Percentiles rank a stretch among this genome's conserved stretches.
Evolutionary conservation across 2,797 vertebrate species (phyloP).

Genomic region (Lycodopsis pacificus): DNA sequence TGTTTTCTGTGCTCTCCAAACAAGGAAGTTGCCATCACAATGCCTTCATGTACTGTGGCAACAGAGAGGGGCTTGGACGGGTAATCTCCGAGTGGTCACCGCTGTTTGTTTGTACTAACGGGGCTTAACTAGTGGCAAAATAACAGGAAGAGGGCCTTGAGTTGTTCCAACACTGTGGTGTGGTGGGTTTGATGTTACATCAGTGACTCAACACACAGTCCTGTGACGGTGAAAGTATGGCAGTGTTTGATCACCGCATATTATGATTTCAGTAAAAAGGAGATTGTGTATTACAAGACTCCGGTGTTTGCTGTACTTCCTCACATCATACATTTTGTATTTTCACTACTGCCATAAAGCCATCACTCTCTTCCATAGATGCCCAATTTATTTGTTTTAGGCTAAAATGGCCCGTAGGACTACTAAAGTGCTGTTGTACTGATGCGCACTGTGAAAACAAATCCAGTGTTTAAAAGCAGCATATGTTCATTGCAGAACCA

Average conservation of each 20-base stretch:
- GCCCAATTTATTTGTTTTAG: not conserved
- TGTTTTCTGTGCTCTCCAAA: constrained; percentile 73
- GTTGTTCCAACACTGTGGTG: constrained; percentile 57
- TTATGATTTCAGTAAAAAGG: not conserved
- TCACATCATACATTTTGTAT: not conserved
- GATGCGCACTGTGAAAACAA: not conserved
- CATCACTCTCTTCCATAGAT: not conserved
- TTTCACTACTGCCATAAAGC: not conserved
- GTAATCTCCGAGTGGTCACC: constrained; percentile 50
- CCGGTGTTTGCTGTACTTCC: not conserved
- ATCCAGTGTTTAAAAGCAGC: not conserved
- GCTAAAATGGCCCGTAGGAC: not conserved
- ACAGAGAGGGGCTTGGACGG: constrained; percentile 57
- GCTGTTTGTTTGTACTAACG: constrained; percentile 58
- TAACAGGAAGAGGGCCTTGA: constrained; percentile 68
- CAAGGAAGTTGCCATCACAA: constrained; percentile 73
- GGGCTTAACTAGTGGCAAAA: constrained; percentile 57
- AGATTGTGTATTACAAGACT: not conserved
- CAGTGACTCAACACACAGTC: constrained; percentile 55
- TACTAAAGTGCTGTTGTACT: not conserved
- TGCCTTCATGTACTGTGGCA: constrained; percentile 60
- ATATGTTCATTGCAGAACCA: not conserved
- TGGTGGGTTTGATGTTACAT: constrained; percentile 52
- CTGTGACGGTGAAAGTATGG: constrained; percentile 33
- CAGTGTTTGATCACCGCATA: not conserved